Conservation (phyloP, 1,140 invertebrate genomes). For the Drosophila guanche region DNA sequence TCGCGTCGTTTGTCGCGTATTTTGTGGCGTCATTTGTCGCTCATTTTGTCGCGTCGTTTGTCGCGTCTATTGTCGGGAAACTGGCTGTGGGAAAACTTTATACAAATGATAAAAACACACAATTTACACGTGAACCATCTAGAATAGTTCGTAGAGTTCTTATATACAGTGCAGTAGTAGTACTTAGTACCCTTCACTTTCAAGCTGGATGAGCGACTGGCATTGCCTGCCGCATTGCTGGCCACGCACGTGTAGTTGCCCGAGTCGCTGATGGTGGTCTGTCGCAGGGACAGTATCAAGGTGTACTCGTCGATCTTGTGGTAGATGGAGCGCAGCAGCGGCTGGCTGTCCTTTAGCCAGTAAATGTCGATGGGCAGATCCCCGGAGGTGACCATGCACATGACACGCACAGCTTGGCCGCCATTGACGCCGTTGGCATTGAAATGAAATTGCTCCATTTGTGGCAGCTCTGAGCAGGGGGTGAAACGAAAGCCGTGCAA, state of each 20-base stretch:
- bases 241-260: constrained; percentile 89
- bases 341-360: constrained; percentile 86
- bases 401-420: constrained; percentile 88
- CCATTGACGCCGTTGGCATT: constrained; percentile 87
- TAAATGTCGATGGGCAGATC: constrained; percentile 88
- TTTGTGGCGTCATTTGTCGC: background rate
- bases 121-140: background rate
- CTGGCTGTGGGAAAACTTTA: constrained; percentile 3
- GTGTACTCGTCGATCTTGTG: constrained; percentile 85
- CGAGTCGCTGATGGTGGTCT: constrained; percentile 86
- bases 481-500: constrained; percentile 52
- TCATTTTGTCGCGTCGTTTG: no score
- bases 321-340: constrained; percentile 71
- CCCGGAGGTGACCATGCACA: constrained; percentile 88
- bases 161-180: background rate
- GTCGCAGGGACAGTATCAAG: constrained; percentile 89
- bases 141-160: no score
- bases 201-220: constrained; percentile 85
- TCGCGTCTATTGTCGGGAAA: background rate
- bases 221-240: constrained; percentile 87
- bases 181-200: constrained; percentile 85
- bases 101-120: constrained; percentile 24
- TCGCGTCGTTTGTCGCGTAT: no score
- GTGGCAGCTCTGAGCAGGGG: constrained; percentile 84
- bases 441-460: constrained; percentile 89